A percentile compares a stretch with the other conserved stretches of the same genome.
Conservation (phyloP, 2,888 invertebrate species). For the Baronia brevicornis region DNA sequence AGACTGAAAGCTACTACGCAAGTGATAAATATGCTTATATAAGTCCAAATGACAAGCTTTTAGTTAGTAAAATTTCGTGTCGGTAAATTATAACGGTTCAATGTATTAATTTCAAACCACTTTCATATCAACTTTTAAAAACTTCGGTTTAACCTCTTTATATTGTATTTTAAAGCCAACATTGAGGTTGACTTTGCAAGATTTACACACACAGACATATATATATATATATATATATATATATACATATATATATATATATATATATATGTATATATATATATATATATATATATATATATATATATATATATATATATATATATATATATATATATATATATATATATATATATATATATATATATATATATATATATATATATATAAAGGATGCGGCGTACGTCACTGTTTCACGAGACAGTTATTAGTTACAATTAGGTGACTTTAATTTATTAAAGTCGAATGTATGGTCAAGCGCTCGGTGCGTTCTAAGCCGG, state of each 20-base stretch:
- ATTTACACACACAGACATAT: too few species aligned
- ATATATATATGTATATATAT: too few species aligned
- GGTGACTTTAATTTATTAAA: conserved; percentile 11
- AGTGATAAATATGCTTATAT: conserved; percentile 1
- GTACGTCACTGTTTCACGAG: conserved; percentile 7
- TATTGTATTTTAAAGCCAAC: conserved; percentile 3
- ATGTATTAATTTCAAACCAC: conserved; percentile 8
- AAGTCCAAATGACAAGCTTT: conserved; percentile 10
- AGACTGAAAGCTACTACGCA: conserved; percentile 5
- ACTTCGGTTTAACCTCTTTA: conserved; percentile 3
- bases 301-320: too few species aligned
- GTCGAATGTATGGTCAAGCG: conserved; percentile 17
- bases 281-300: too few species aligned
- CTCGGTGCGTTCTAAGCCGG: conserved; percentile 34
- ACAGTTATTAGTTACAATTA: conserved; percentile 3
- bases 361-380: too few species aligned
- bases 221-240: too few species aligned
- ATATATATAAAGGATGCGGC: conserved; percentile 3
- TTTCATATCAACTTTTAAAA: conserved; percentile 24
- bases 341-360: too few species aligned
- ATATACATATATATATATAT: too few species aligned
- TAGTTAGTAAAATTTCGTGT: conserved; percentile 4
- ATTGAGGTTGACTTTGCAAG: conserved; percentile 10
- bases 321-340: too few species aligned
- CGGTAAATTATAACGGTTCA: conserved; percentile 8